Conservation (phyloP, 2,888 invertebrate species). For the Osmoderma eremita region DNA sequence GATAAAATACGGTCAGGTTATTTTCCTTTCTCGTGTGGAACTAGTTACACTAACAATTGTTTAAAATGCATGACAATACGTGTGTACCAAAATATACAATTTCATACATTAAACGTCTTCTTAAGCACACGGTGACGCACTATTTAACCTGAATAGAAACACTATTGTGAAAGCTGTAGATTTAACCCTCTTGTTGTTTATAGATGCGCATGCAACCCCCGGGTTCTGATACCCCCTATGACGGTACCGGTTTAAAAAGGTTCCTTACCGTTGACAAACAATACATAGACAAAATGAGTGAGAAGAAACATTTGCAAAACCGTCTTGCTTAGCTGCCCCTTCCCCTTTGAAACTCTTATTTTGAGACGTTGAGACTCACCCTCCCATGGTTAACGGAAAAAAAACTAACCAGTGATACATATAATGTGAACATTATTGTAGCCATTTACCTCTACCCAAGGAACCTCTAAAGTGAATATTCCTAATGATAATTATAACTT, state of each 20-base stretch:
- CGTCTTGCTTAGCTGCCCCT: conserved; percentile 33
- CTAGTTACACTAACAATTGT: not conserved
- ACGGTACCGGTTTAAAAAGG: conserved; percentile 65
- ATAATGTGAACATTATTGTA: conserved; percentile 2
- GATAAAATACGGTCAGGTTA: no score
- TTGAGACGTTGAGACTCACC: conserved; percentile 1
- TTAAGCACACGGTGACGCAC: not conserved
- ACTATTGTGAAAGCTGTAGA: conserved; percentile 13
- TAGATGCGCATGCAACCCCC: conserved; percentile 77
- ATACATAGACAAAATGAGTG: conserved; percentile 51
- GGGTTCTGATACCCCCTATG: conserved; percentile 70
- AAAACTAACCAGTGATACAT: conserved; percentile 17
- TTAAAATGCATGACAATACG: not conserved
- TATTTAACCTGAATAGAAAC: not conserved
- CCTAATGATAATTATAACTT: conserved; percentile 12
- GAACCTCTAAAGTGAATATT: conserved; percentile 1
- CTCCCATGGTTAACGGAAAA: conserved; percentile 5
- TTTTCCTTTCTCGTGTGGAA: no score
- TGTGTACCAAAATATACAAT: conserved; percentile 8
- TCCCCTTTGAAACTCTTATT: not conserved
- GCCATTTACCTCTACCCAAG: conserved; percentile 11
- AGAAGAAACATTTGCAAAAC: conserved; percentile 38
- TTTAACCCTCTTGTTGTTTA: conserved; percentile 46
- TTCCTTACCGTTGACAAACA: conserved; percentile 67
- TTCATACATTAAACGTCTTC: not conserved